A percentile compares a stretch with the other conserved stretches of the same genome.
phyloP scores from a whole-genome alignment of 2,113 vertebrate species.

The Bos taurus region ARS-UCD2.0 NC_037332.1:96552501-96553000 shows the following conservation, averaged over 20 bases:
- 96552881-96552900: not conserved
- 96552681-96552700: not conserved
- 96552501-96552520: not conserved
- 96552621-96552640: not conserved
- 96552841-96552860: not conserved
- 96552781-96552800: not conserved
- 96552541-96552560: not conserved
- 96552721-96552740: not conserved
- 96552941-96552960: not conserved
- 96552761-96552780: not conserved
- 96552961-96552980: slow-evolving; percentile 53
- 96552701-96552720: not conserved
- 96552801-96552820: not conserved
- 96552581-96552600: not conserved
- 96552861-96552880: not conserved
- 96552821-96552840: not conserved
- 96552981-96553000: slow-evolving; percentile 30
- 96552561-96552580: not conserved
- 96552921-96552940: not conserved
- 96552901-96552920: not conserved
- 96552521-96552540: not conserved
- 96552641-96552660: not conserved
- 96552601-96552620: not conserved
- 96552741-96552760: not conserved
- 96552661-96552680: not conserved